Percentiles rank a stretch among this genome's conserved stretches.
phyloP scores from a whole-genome alignment of 30 jellyfish, hydroid and myxozoan species.

The Hydractinia symbiolongicarpus region DNA sequence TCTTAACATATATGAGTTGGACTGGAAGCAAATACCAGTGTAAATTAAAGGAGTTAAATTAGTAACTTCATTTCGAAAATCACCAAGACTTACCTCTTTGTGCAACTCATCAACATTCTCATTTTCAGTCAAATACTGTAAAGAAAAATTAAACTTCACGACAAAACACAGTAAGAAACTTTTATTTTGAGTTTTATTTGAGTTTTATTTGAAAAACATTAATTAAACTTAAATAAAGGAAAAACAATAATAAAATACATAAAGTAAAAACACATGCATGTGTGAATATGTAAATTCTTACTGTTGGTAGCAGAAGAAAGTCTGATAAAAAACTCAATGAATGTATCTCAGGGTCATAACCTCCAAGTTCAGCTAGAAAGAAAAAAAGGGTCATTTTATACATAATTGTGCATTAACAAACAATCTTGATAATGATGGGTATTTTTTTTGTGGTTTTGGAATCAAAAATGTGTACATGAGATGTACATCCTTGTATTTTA shows the following conservation, averaged over 20 bases:
- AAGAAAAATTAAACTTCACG: neutral
- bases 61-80: neutral
- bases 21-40: too few species aligned
- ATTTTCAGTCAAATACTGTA: constrained; percentile 8
- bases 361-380: constrained; percentile 87
- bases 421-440: too few species aligned
- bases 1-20: too few species aligned
- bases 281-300: neutral
- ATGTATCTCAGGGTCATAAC: constrained; percentile 51
- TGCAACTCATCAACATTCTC: constrained; percentile 25
- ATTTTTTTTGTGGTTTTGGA: too few species aligned
- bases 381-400: neutral
- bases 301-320: constrained; percentile 72
- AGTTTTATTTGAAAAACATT: too few species aligned
- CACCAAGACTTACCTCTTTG: constrained; percentile 33
- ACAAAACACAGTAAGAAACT: constrained; percentile 9
- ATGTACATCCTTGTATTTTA: too few species aligned
- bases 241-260: too few species aligned
- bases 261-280: too few species aligned
- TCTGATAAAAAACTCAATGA: constrained; percentile 57
- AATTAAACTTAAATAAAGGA: too few species aligned
- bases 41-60: neutral
- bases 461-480: too few species aligned
- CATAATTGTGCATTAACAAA: too few species aligned
- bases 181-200: too few species aligned